These are phyloP conservation scores for Bostrychus sinensis DNA, from an alignment of 2,113 vertebrate species.

Conservation along the genomic window DNA sequence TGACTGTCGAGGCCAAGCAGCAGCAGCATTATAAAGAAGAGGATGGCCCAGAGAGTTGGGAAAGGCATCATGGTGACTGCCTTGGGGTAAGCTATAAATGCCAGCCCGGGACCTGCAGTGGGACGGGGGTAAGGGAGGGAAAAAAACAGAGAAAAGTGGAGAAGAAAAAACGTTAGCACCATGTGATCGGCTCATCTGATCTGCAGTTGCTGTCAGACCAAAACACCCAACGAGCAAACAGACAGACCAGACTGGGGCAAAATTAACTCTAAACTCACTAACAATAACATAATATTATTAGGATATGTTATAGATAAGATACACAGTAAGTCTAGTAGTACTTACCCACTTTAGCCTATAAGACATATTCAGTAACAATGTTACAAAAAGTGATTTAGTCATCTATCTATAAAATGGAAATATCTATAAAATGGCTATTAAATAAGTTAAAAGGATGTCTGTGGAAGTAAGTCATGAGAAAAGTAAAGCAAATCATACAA, in stretches of 20 bases:
- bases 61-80: conserved; percentile 98
- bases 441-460: conserved; percentile 6
- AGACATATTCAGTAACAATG: neutral
- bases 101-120: conserved; percentile 93
- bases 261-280: conserved; percentile 1
- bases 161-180: conserved; percentile 51
- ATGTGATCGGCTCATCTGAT: conserved; percentile 51
- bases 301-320: neutral
- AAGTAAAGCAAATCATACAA: neutral
- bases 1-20: conserved; percentile 99
- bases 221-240: conserved; percentile 23
- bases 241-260: conserved; percentile 48
- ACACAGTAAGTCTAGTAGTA: neutral
- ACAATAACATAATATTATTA: neutral
- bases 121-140: conserved; percentile 57
- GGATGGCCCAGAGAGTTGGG: conserved; percentile 96
- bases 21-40: conserved; percentile 99
- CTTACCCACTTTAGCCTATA: neutral
- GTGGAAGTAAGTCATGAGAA: conserved; percentile 42
- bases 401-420: no score
- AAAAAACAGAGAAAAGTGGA: conserved; percentile 40
- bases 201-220: conserved; percentile 48
- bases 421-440: neutral
- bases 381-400: neutral
- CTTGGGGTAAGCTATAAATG: conserved; percentile 99